phyloP scores from a whole-genome alignment of 2,797 vertebrate species.

The Spondyliosoma cantharus region DNA sequence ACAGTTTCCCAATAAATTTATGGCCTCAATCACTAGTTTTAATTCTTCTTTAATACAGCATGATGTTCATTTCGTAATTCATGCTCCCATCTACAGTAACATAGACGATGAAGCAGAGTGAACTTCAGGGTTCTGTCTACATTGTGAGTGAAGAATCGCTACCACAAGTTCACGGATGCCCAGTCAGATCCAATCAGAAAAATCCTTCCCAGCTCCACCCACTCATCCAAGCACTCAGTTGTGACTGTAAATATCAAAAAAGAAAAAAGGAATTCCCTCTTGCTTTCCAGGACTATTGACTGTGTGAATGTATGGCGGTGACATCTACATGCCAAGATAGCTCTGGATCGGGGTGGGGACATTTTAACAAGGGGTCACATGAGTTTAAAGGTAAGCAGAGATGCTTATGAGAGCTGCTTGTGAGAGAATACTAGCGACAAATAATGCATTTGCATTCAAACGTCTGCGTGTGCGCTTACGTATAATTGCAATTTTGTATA shows the following conservation, averaged over 20 bases:
- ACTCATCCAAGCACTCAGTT: neutral
- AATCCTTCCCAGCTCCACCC: too few species aligned
- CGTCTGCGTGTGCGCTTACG: neutral
- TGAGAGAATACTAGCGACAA: neutral
- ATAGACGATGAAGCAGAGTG: too few species aligned
- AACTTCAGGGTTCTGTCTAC: too few species aligned
- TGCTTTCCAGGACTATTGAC: neutral
- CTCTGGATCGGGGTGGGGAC: constrained; percentile 1
- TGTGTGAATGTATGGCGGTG: neutral
- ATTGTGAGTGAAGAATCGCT: too few species aligned
- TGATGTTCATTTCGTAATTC: too few species aligned
- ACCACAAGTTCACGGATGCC: too few species aligned
- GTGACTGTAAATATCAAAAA: neutral
- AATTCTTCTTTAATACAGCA: too few species aligned
- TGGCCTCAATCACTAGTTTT: too few species aligned
- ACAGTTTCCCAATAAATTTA: too few species aligned
- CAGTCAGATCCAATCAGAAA: too few species aligned
- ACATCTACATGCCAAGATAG: neutral
- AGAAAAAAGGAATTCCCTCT: neutral
- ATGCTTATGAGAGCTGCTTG: neutral
- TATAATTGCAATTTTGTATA: neutral
- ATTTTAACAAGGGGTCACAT: constrained; percentile 19
- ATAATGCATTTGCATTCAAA: neutral
- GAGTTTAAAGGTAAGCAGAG: constrained; percentile 4
- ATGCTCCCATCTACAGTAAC: too few species aligned